Evolutionary conservation across 2,113 vertebrate species (phyloP), one percentile per base, ranked within the genome.

Genomic region (Cyanoderma ruficeps): DNA sequence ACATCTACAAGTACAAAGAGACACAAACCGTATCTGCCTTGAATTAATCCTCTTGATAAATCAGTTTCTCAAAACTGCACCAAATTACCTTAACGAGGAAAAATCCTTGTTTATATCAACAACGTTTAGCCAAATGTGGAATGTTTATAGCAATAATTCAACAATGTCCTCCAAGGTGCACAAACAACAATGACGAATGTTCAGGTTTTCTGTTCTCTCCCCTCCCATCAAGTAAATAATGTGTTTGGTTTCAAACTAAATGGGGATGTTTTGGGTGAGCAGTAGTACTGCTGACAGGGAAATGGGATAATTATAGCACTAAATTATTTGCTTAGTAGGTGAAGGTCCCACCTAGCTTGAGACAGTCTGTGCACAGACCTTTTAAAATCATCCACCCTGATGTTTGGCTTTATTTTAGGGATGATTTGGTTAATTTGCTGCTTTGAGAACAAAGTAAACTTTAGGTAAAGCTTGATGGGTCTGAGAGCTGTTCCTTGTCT

Each of bases 31-130:
- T 92, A 89, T 94, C 88, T 94, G 90, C 90, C 92, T 96, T 89
- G 94, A 95, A 95, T 93, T 96, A 94, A 92, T 95, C 94, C 85
- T 94, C 76, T 90, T 89, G 88, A 95, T 94, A 97, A 96, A 97
- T 96, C 88, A 78, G 52, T 70, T 95, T 68, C 65, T 92, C 92
- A 93, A 93, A 68, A 84, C 68, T 79, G 76, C n/a, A 78, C 60
- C 87, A 89, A 75, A 96, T 96, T 96, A 93, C 72, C 86, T 92
- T 95, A 94, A 96, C 78, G 89, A 96, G 91, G 76, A 94, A 94
- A 96, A 94, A 92, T 94, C 82, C 87, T 75, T 97, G 95, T 97
- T 97, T 97, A 93, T 94, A 94, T 86, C 95, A 94, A 87, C 87
- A 96, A 81, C 76, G 52, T 95, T 93, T 94, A 93, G 87, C 92